Evolutionary conservation across 1,140 invertebrate species (phyloP).

Genomic region (Drosophila sucinea): DNA sequence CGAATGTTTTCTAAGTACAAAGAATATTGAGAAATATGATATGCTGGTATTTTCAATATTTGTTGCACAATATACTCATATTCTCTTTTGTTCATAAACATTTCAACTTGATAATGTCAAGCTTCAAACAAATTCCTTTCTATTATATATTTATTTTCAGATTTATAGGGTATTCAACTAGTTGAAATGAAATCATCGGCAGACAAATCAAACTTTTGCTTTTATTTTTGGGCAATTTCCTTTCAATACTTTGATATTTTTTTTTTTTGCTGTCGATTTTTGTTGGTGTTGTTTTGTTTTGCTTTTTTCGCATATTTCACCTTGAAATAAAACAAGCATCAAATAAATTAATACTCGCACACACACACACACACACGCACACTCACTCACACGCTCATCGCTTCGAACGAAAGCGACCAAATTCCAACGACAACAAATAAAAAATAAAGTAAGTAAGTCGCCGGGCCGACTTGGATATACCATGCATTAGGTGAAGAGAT

Average conservation of each 20-base stretch:
- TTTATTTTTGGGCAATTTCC: slow-evolving; percentile 47
- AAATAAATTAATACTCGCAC: slow-evolving; percentile 69
- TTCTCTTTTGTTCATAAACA: too few species aligned
- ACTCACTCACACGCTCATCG: slow-evolving; percentile 39
- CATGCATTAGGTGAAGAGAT: too few species aligned
- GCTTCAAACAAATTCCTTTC: too few species aligned
- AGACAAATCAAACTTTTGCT: slow-evolving; percentile 15
- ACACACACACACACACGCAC: slow-evolving; percentile 48
- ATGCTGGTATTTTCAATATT: too few species aligned
- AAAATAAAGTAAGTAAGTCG: too few species aligned
- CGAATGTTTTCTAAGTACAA: too few species aligned
- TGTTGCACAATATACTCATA: too few species aligned
- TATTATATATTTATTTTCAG: too few species aligned
- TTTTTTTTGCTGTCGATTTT: slow-evolving; percentile 43
- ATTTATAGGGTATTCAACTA: background rate
- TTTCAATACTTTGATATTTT: slow-evolving; percentile 36
- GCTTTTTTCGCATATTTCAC: slow-evolving; percentile 70
- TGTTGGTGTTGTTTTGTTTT: slow-evolving; percentile 29
- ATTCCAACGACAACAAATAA: slow-evolving; percentile 48
- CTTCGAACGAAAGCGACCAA: slow-evolving; percentile 53
- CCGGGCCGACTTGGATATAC: too few species aligned
- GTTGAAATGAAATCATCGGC: background rate
- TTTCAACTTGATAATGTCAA: too few species aligned
- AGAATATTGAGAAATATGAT: too few species aligned
- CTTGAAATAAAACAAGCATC: slow-evolving; percentile 74